Conservation (phyloP, 2,888 invertebrate species). For the Phalera bucephala region DNA sequence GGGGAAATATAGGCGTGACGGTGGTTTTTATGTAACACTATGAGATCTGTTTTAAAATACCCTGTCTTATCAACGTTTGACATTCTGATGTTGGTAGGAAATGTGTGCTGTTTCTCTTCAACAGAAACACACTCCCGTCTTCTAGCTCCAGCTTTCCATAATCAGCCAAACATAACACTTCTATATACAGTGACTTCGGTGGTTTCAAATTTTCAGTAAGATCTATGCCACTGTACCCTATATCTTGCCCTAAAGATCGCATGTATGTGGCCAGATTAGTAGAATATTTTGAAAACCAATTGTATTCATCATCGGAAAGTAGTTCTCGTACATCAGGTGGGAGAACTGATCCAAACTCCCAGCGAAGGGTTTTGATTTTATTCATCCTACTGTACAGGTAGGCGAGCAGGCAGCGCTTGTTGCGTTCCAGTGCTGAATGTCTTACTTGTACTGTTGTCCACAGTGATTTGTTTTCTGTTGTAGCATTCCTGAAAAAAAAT, state of each 20-base stretch:
- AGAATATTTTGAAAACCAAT: slow-evolving; percentile 95
- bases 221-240: slow-evolving; percentile 88
- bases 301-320: slow-evolving; percentile 90
- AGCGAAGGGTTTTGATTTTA: slow-evolving; percentile 92
- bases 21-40: too few relatives aligned
- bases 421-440: slow-evolving; percentile 93
- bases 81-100: slow-evolving; percentile 94
- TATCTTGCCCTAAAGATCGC: slow-evolving; percentile 92
- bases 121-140: slow-evolving; percentile 93
- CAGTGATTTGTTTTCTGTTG: slow-evolving; percentile 81
- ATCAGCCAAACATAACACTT: slow-evolving; percentile 94
- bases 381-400: slow-evolving; percentile 92
- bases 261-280: slow-evolving; percentile 94
- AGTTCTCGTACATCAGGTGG: slow-evolving; percentile 92
- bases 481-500: slow-evolving; percentile 74
- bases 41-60: slow-evolving; percentile 90
- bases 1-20: too few relatives aligned
- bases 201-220: slow-evolving; percentile 94
- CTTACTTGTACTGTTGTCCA: slow-evolving; percentile 91
- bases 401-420: slow-evolving; percentile 94
- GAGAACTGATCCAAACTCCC: slow-evolving; percentile 97
- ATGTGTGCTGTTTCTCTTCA: slow-evolving; percentile 96
- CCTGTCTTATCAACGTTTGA: slow-evolving; percentile 95
- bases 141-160: slow-evolving; percentile 97
- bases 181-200: slow-evolving; percentile 95